Percentiles rank a stretch among this genome's conserved stretches.
Evolutionary conservation across 2,113 vertebrate species (phyloP).

Genomic region (Salvelinus namaycush): DNA sequence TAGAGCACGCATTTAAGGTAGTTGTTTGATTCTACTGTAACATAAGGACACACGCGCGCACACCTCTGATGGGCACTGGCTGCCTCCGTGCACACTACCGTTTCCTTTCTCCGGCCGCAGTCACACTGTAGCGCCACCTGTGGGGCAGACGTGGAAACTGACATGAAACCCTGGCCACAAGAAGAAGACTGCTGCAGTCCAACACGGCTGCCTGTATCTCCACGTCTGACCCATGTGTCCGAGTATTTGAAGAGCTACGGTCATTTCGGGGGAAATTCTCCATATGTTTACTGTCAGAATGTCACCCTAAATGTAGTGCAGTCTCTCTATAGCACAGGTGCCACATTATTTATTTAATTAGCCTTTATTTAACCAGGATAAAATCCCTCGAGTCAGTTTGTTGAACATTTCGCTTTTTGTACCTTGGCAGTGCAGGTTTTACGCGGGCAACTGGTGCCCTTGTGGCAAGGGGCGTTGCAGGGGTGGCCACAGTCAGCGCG

Average conservation of each 20-base stretch:
- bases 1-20: no score
- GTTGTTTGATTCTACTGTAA: no score
- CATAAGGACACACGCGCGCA: no score
- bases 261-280: no score
- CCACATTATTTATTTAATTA: no score
- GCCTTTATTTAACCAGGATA: no score
- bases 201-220: background rate
- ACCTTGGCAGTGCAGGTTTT: conserved; percentile 88
- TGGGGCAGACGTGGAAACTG: background rate
- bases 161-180: background rate
- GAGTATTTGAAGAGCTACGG: no score
- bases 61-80: conserved; percentile 88
- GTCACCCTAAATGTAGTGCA: no score
- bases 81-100: conserved; percentile 86
- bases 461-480: conserved; percentile 88
- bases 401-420: background rate
- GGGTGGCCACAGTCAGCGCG: conserved; percentile 89
- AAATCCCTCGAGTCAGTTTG: background rate
- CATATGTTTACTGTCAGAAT: no score
- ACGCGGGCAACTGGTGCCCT: conserved; percentile 79
- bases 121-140: conserved; percentile 92
- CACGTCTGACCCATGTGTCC: background rate
- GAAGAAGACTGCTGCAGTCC: background rate
- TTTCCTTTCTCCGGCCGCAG: conserved; percentile 90
- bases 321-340: no score